Percentiles rank a stretch among this genome's conserved stretches.
phyloP scores from a whole-genome alignment of 2,888 invertebrate genomes.

The Dendrolimus pini region DNA sequence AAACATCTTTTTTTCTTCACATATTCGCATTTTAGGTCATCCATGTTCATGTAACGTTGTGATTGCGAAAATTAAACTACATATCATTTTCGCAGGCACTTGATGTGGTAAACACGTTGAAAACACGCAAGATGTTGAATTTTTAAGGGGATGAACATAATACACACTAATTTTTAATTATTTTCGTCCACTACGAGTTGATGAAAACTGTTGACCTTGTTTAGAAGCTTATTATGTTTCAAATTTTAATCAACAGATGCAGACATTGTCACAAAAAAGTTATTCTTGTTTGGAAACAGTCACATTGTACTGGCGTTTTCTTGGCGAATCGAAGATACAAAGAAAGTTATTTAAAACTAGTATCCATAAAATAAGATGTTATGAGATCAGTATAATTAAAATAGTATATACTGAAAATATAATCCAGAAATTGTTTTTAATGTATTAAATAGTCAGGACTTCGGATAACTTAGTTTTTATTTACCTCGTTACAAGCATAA shows the following conservation, averaged over 20 bases:
- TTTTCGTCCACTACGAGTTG: constrained; percentile 66
- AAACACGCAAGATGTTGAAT: constrained; percentile 44
- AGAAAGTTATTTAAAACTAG: neutral
- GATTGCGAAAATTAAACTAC: constrained; percentile 76
- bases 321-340: constrained; percentile 6
- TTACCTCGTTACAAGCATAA: constrained; percentile 40
- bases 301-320: constrained; percentile 36
- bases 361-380: too few species aligned
- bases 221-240: constrained; percentile 76
- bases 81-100: constrained; percentile 72
- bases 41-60: constrained; percentile 78
- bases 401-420: constrained; percentile 1
- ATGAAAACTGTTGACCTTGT: constrained; percentile 78
- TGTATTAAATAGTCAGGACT: neutral
- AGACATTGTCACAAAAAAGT: constrained; percentile 74
- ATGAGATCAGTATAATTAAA: neutral
- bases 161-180: constrained; percentile 64
- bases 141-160: constrained; percentile 50
- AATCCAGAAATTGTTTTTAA: neutral
- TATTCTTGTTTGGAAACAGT: constrained; percentile 42
- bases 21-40: constrained; percentile 78
- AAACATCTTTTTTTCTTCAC: constrained; percentile 74
- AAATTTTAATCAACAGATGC: constrained; percentile 77
- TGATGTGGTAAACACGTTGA: constrained; percentile 51
- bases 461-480: neutral